Evolutionary conservation across 1,140 invertebrate genomes (phyloP).

Genomic region (Trichonephila clavata): DNA sequence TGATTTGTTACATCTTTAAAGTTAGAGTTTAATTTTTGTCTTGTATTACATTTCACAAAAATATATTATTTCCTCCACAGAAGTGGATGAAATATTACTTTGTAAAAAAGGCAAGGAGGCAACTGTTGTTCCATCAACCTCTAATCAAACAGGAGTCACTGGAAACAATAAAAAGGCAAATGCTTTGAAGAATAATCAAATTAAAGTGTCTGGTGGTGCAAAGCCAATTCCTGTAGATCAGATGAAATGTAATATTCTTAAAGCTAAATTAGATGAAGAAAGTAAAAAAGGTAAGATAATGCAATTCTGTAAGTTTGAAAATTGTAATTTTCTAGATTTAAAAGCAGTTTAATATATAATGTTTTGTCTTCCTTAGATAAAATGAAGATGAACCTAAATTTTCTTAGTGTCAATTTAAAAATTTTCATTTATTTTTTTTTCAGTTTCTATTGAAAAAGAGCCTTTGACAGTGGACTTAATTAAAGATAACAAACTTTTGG

Average conservation of each 20-base stretch:
- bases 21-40: background rate
- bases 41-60: background rate
- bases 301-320: background rate
- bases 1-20: no score
- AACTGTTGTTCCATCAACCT: background rate
- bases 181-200: conserved; percentile 74
- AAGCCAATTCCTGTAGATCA: conserved; percentile 80
- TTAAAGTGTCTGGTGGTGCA: conserved; percentile 64
- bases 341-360: background rate
- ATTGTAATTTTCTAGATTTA: background rate
- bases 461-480: conserved; percentile 51
- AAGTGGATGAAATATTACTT: conserved; percentile 44
- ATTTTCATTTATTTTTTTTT: background rate
- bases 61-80: background rate
- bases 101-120: conserved; percentile 53
- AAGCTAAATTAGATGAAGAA: conserved; percentile 84
- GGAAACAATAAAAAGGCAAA: conserved; percentile 58
- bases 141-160: background rate
- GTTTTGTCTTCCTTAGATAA: no score
- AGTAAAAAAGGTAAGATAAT: conserved; percentile 62
- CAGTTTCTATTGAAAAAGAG: conserved; percentile 60
- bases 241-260: conserved; percentile 96
- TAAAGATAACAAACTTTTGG: conserved; percentile 54
- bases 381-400: no score
- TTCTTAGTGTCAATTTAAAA: background rate